phyloP scores from a whole-genome alignment of 2,888 invertebrate genomes.

The Cephus nigrinus region DNA sequence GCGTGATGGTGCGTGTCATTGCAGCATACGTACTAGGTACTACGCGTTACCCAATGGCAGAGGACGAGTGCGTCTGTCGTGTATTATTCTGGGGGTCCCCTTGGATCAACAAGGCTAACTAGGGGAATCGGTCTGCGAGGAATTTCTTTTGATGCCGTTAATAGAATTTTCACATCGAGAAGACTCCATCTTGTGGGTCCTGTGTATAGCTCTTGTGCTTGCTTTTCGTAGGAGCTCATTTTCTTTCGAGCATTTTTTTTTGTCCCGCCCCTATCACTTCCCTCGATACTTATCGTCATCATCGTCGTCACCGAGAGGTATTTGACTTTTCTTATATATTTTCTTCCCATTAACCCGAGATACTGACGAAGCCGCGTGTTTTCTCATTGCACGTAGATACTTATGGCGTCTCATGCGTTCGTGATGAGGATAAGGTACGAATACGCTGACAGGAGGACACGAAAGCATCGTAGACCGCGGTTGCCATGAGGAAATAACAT shows the following conservation, averaged over 20 bases:
- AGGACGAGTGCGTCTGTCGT: constrained; percentile 28
- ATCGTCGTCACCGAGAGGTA: background rate
- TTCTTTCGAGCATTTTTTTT: background rate
- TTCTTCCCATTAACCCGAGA: background rate
- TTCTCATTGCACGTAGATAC: background rate
- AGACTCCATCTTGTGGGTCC: background rate
- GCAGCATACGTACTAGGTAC: constrained; percentile 34
- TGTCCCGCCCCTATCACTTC: background rate
- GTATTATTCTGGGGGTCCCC: constrained; percentile 36
- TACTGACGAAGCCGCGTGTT: background rate
- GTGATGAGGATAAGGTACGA: background rate
- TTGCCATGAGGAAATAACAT: constrained; percentile 30
- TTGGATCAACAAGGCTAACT: constrained; percentile 42
- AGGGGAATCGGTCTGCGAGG: constrained; percentile 39
- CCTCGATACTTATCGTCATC: background rate
- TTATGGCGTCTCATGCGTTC: background rate
- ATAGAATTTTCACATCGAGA: constrained; percentile 41
- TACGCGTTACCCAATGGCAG: background rate
- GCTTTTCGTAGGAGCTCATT: background rate
- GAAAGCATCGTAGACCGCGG: background rate
- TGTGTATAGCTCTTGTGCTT: background rate
- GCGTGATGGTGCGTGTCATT: constrained; percentile 45
- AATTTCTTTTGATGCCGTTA: constrained; percentile 46
- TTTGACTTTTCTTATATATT: background rate
- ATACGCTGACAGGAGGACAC: background rate